These are phyloP conservation scores for Sceloporus tristichus DNA, from an alignment of 2,113 vertebrate species.

Conservation along the genomic window DNA sequence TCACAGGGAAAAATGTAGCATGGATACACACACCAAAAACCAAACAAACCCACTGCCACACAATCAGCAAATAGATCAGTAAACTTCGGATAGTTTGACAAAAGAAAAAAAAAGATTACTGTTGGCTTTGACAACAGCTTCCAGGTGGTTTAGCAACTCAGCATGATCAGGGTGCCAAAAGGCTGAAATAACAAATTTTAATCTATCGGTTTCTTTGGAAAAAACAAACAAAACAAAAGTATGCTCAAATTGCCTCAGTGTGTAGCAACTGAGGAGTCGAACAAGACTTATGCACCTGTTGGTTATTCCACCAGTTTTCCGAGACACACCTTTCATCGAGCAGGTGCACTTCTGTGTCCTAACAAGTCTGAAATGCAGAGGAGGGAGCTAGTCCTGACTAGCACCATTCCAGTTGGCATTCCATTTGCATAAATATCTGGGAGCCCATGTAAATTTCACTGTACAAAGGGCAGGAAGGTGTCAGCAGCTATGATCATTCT, in stretches of 20 bases:
- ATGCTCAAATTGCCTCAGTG: background rate
- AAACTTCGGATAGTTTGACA: background rate
- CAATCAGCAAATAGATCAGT: background rate
- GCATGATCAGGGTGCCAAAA: background rate
- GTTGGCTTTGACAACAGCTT: background rate
- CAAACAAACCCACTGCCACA: too few relatives aligned
- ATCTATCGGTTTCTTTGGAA: background rate
- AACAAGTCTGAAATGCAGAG: conserved; percentile 39
- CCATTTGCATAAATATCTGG: conserved; percentile 42
- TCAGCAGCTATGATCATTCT: background rate
- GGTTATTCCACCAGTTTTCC: conserved; percentile 23
- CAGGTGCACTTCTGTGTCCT: conserved; percentile 43
- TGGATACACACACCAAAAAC: too few relatives aligned
- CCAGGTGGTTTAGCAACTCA: background rate
- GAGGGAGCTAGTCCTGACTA: conserved; percentile 40
- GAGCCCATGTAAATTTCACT: conserved; percentile 25
- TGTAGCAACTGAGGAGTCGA: background rate
- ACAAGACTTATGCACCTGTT: conserved; percentile 39
- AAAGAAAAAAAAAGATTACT: background rate
- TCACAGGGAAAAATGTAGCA: background rate
- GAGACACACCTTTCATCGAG: conserved; percentile 36
- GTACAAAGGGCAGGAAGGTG: background rate
- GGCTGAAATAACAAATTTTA: background rate
- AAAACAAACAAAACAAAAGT: background rate
- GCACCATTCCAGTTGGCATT: conserved; percentile 36